Evolutionary conservation across 2,888 invertebrate species (phyloP).

Genomic region (Spilarctia lutea): DNA sequence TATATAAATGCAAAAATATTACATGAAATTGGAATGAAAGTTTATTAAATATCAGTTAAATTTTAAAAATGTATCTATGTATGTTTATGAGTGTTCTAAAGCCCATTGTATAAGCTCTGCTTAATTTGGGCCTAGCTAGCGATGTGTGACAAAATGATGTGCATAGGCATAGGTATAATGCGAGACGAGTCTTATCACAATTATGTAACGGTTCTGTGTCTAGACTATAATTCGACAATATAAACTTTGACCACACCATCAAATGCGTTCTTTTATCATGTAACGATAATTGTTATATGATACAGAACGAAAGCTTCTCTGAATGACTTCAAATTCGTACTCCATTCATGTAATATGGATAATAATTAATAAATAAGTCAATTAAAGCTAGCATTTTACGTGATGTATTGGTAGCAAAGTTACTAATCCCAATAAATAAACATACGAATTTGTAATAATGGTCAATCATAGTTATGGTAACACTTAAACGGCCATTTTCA

Average conservation of each 20-base stretch:
- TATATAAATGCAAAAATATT: conserved; percentile 49
- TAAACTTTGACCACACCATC: not conserved
- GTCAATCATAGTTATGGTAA: conserved; percentile 5
- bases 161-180: conserved; percentile 7
- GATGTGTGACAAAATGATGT: conserved; percentile 8
- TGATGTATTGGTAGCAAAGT: conserved; percentile 24
- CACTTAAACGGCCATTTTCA: not conserved
- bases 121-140: not conserved
- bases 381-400: conserved; percentile 25
- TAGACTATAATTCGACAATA: conserved; percentile 20
- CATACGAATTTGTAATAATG: conserved; percentile 10
- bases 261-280: not conserved
- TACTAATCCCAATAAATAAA: conserved; percentile 18
- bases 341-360: conserved; percentile 12
- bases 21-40: conserved; percentile 44
- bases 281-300: not conserved
- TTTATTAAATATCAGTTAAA: conserved; percentile 46
- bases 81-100: not conserved
- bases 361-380: conserved; percentile 23
- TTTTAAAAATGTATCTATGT: not conserved
- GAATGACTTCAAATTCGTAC: conserved; percentile 12
- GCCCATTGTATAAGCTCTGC: not conserved
- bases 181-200: conserved; percentile 5
- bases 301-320: not conserved
- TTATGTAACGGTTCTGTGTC: conserved; percentile 21